phyloP scores from a whole-genome alignment of 2,888 invertebrate genomes.

The Physocephala rufipes region DNA sequence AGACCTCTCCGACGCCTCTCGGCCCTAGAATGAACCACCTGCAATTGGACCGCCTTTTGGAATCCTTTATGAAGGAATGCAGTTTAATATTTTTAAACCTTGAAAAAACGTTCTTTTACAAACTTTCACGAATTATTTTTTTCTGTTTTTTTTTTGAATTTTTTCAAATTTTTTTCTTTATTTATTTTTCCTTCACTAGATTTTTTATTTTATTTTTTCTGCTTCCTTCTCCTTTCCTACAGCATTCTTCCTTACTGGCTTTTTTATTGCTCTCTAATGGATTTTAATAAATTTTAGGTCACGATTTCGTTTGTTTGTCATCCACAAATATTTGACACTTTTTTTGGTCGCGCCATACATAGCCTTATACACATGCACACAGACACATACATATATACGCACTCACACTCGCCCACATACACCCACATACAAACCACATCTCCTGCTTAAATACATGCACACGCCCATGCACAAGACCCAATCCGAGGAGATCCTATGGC shows the following conservation, averaged over 20 bases:
- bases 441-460: too few relatives aligned
- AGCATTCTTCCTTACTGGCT: too few relatives aligned
- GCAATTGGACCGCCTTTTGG: too few relatives aligned
- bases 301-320: constrained; percentile 26
- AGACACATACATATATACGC: too few relatives aligned
- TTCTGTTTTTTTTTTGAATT: background rate
- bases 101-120: background rate
- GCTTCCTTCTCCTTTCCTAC: too few relatives aligned
- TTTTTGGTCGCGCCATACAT: background rate
- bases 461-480: too few relatives aligned
- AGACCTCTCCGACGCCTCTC: background rate
- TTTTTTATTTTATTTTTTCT: background rate
- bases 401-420: too few relatives aligned
- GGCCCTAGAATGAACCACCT: too few relatives aligned
- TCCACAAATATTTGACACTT: constrained; percentile 21
- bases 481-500: too few relatives aligned
- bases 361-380: background rate
- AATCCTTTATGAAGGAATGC: background rate
- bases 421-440: too few relatives aligned
- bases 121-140: too few relatives aligned
- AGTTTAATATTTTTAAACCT: background rate
- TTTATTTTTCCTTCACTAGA: constrained; percentile 9
- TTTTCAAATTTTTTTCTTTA: background rate
- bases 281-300: constrained; percentile 27
- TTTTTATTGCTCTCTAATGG: background rate